These are phyloP conservation scores for Notothenia rossii DNA, from an alignment of 2,113 vertebrate species.

Conservation along the genomic window DNA sequence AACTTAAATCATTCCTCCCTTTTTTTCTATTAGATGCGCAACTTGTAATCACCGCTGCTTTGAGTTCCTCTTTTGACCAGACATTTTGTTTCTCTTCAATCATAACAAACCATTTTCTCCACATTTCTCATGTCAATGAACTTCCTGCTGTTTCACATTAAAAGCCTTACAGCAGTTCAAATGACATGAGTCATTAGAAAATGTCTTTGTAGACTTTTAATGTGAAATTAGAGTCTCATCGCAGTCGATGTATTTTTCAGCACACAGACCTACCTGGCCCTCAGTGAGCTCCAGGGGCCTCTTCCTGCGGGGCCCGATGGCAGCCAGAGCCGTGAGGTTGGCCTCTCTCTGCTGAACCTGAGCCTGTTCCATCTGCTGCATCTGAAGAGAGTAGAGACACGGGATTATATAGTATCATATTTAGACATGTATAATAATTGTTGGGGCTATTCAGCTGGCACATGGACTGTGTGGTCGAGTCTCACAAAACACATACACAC, in stretches of 20 bases:
- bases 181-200: no score
- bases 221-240: neutral
- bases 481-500: conserved; percentile 43
- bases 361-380: conserved; percentile 92
- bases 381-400: conserved; percentile 74
- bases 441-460: neutral
- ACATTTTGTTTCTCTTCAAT: neutral
- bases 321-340: conserved; percentile 94
- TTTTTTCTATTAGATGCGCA: neutral
- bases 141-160: neutral
- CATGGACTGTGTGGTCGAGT: neutral
- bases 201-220: neutral
- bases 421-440: no score
- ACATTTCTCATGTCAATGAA: neutral
- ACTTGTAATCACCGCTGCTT: neutral
- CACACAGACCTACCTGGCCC: conserved; percentile 76
- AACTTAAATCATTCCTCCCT: no score
- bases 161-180: no score
- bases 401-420: neutral
- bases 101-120: neutral
- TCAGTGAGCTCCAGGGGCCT: conserved; percentile 85
- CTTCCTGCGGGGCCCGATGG: conserved; percentile 94
- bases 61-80: neutral
- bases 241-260: neutral
- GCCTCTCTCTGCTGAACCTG: conserved; percentile 92